Evolutionary conservation across 2,113 vertebrate species (phyloP), one percentile per base, ranked within the genome.

Genomic region (Albula glossodonta): DNA sequence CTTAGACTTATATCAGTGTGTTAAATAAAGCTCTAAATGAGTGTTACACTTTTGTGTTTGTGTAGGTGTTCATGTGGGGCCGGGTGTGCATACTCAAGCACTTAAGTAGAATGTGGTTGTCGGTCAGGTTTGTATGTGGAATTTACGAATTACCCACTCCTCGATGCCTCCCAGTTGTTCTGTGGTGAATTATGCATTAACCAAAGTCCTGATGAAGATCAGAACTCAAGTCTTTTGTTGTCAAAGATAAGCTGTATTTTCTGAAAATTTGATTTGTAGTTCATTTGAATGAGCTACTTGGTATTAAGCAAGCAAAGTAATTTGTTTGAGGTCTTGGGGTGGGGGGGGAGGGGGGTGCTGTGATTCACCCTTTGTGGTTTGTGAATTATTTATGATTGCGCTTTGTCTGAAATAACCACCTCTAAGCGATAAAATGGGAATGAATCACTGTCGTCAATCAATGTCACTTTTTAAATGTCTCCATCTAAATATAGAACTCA

Each of bases 361-460:
- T 74, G 70, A 74, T 25, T 74, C 70, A 74, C 70, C n/a, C 70
- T 25, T 31, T 74, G 70, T 74, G 8, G 31, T 31, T 22, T 9
- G 70, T 74, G 70, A 74, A 74, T 74, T 74, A 74, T 74, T 74
- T 74, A 74, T 74, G 70, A 31, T 74, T 74, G n/a, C n/a, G 22
- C 70, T 31, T 74, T 25, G 70, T 74, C 70, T 74, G 5, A 31
- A 74, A 74, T 31, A 74, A 74, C 70, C 70, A 5, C 70, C 70
- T 74, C 22, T 25, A 74, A 74, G 70, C n/a, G 70, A 74, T 74
- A 74, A 31, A 74, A 74, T 74, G 70, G n/a, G 22, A 74, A 25
- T 74, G 70, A n/a, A 74, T 74, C 70, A 74, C 22, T 25, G 70
- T 74, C 70, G 22, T 74, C 70, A 74, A 74, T 74, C 70, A 74